phyloP scores from a whole-genome alignment of 2,888 invertebrate species.

The Sepioteuthis lessoniana region DNA sequence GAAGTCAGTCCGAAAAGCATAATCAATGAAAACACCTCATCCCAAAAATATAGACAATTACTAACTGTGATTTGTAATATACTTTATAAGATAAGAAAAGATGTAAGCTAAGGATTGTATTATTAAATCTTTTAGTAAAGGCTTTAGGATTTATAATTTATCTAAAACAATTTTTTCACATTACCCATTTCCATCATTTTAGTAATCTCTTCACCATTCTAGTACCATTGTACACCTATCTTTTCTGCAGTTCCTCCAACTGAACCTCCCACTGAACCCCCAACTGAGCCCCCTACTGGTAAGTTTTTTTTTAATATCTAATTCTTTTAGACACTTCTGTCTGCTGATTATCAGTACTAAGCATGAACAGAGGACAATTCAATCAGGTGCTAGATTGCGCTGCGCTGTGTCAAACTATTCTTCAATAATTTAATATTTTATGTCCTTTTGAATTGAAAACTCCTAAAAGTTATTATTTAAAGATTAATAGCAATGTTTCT shows the following conservation, averaged over 20 bases:
- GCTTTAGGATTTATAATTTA: too few relatives aligned
- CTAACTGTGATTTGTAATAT: too few relatives aligned
- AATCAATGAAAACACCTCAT: too few relatives aligned
- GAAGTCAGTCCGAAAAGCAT: too few relatives aligned
- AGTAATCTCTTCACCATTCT: not conserved
- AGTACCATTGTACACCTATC: not conserved
- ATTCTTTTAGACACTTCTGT: not conserved
- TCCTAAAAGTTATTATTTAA: not conserved
- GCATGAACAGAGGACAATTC: not conserved
- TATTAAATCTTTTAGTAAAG: too few relatives aligned
- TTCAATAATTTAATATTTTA: not conserved
- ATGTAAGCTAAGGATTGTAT: too few relatives aligned
- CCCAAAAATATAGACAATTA: too few relatives aligned
- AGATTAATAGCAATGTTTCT: not conserved
- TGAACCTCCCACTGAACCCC: conserved; percentile 2
- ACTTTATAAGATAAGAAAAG: too few relatives aligned
- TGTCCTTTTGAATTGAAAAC: not conserved
- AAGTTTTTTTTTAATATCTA: conserved; percentile 4
- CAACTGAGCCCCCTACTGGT: conserved; percentile 40
- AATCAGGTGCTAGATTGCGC: not conserved
- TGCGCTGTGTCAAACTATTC: not conserved
- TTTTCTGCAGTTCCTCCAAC: conserved; percentile 33
- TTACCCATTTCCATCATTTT: not conserved
- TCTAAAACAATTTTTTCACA: not conserved
- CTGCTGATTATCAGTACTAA: not conserved